Conservation (phyloP, 2,113 vertebrate genomes). For the Indicator indicator region DNA sequence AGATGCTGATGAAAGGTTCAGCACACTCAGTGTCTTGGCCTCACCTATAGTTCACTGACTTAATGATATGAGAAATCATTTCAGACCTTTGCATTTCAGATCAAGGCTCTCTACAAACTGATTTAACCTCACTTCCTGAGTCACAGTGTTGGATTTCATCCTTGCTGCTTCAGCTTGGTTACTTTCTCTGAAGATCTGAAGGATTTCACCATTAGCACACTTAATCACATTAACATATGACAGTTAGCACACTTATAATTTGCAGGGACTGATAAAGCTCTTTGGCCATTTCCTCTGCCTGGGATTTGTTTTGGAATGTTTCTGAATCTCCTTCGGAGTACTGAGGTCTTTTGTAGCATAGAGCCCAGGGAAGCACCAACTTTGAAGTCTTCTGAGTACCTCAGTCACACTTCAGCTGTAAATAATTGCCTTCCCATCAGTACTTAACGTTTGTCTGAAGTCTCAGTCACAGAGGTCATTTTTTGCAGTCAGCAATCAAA, state of each 20-base stretch:
- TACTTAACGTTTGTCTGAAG: background rate
- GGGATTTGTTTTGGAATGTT: background rate
- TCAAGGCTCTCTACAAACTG: background rate
- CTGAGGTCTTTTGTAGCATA: background rate
- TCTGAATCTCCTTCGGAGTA: background rate
- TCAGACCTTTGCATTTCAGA: background rate
- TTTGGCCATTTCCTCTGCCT: background rate
- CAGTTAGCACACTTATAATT: background rate
- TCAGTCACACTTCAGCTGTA: background rate
- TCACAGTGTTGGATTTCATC: background rate
- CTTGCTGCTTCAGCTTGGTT: background rate
- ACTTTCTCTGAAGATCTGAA: background rate
- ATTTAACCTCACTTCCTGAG: background rate
- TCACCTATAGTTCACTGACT: background rate
- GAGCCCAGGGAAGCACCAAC: background rate
- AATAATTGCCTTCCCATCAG: slow-evolving; percentile 7
- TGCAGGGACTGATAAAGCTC: background rate
- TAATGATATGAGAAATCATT: rapidly evolving
- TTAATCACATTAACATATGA: background rate
- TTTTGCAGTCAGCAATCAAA: background rate
- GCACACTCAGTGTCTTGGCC: rapidly evolving
- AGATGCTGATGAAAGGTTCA: background rate
- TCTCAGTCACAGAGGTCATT: background rate
- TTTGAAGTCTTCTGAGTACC: slow-evolving; percentile 13
- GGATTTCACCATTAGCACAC: background rate